Evolutionary conservation across 2,797 vertebrate species (phyloP).

Genomic region (Chelon auratus): DNA sequence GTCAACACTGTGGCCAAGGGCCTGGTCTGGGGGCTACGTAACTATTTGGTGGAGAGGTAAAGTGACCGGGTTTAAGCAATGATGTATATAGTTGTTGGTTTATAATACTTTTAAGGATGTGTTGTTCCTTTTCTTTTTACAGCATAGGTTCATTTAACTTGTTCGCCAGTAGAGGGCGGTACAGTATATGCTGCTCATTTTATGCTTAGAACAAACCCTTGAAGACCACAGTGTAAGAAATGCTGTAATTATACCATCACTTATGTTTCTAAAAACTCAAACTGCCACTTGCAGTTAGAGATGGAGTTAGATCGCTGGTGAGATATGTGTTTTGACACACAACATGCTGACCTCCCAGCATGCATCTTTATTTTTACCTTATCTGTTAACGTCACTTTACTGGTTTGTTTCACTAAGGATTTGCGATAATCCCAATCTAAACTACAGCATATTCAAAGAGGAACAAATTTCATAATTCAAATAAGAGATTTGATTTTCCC

Average conservation of each 20-base stretch:
- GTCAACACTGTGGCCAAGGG: conserved; percentile 91
- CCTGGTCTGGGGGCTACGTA: conserved; percentile 91
- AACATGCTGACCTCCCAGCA: too few relatives aligned
- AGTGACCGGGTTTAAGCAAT: conserved; percentile 33
- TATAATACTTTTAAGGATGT: not conserved
- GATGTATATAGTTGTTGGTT: not conserved
- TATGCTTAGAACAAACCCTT: not conserved
- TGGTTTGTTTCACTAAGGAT: conserved; percentile 20
- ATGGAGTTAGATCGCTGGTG: not conserved
- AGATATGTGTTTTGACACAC: not conserved
- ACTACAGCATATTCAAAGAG: conserved; percentile 11
- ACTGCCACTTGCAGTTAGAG: not conserved
- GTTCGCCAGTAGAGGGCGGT: conserved; percentile 57
- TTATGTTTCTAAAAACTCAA: not conserved
- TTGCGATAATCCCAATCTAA: conserved; percentile 23
- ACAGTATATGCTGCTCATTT: conserved; percentile 8
- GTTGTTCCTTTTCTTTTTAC: not conserved
- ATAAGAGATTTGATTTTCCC: conserved; percentile 32
- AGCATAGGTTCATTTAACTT: not conserved
- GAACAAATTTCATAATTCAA: conserved; percentile 25
- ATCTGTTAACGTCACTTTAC: not conserved
- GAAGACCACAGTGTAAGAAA: not conserved
- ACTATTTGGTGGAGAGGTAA: conserved; percentile 93
- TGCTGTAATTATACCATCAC: not conserved
- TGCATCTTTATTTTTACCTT: not conserved